Evolutionary conservation across 1,140 invertebrate species (phyloP), one percentile per base, ranked within the genome.

Genomic region (Heliconius himera): DNA sequence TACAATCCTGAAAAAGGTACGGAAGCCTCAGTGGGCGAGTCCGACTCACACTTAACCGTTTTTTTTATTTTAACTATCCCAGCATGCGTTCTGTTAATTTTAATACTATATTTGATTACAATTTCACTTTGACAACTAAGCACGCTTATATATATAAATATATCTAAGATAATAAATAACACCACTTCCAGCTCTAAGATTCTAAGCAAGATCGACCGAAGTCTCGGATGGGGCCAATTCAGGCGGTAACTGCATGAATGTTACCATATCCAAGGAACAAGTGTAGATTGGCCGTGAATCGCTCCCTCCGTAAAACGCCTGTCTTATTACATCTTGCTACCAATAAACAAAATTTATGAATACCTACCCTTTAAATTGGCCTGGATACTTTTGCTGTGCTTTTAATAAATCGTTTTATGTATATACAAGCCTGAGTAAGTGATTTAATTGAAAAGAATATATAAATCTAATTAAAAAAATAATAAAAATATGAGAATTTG

Each of bases 231-330:
- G 87, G 87, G 81, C 89, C 90, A 93, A 90, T 92, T 91, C 89
- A 86, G 82, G 70, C 83, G 73, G 90, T 93, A 89, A 92, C 90
- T 92, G 90, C 91, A 92, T 87, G 84, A 90, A 93, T 92, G 88
- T 88, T 90, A 90, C 85, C 87, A 91, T 92, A 91, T 88, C 87
- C 88, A 81, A 82, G 88, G 87, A 89, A 91, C 91, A 90, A 90
- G 88, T 88, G 87, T 81, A 93, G 91, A 94, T 94, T 94, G 92
- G 90, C 85, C 87, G 82, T 80, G 86, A 92, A 90, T 86, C 85
- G 86, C 85, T 84, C 78, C 79, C 87, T 82, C 79, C 90, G 88
- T 92, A 93, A 93, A 93, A 83, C 87, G 87, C 85, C 83, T 87
- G 85, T 85, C 87, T 90, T 91, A 86, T 92, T 92, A 90, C 88